phyloP scores from a whole-genome alignment of 92 coral and sea anemone species.

The Epizoanthus scotinus region DNA sequence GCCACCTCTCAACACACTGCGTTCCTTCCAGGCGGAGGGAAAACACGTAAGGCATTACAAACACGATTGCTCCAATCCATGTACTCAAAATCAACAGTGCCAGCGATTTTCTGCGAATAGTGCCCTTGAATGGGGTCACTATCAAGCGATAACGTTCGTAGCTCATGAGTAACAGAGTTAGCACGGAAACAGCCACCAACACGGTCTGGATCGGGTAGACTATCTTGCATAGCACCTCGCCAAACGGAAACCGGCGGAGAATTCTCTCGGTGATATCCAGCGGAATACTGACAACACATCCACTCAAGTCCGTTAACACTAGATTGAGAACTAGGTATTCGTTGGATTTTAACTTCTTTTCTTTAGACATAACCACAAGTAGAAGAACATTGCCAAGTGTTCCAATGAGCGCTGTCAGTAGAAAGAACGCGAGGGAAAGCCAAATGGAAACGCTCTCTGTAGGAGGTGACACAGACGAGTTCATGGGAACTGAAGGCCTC shows the following conservation, averaged over 20 bases:
- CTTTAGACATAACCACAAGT: conserved; percentile 8
- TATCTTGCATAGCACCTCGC: conserved; percentile 60
- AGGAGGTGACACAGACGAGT: neutral
- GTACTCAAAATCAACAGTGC: conserved; percentile 43
- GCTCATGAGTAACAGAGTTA: conserved; percentile 73
- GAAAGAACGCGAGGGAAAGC: neutral
- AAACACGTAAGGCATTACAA: conserved; percentile 58
- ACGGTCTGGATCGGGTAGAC: conserved; percentile 77
- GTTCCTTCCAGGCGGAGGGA: conserved; percentile 40
- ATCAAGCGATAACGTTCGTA: conserved; percentile 69
- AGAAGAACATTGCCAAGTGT: conserved; percentile 18
- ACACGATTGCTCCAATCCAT: conserved; percentile 57
- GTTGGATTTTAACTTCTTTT: conserved; percentile 5
- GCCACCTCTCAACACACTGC: conserved; percentile 63
- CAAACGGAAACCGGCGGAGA: conserved; percentile 60
- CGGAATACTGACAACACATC: conserved; percentile 60
- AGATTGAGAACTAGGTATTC: conserved; percentile 47
- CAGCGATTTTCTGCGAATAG: conserved; percentile 44
- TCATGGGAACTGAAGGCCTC: neutral
- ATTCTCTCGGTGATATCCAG: conserved; percentile 65
- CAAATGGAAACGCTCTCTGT: conserved; percentile 11
- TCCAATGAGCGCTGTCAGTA: conserved; percentile 14
- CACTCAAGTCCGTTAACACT: conserved; percentile 45
- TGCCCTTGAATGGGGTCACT: conserved; percentile 66
- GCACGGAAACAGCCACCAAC: conserved; percentile 57